phyloP scores from a whole-genome alignment of 2,113 vertebrate species.

The Vombatus ursinus region DNA sequence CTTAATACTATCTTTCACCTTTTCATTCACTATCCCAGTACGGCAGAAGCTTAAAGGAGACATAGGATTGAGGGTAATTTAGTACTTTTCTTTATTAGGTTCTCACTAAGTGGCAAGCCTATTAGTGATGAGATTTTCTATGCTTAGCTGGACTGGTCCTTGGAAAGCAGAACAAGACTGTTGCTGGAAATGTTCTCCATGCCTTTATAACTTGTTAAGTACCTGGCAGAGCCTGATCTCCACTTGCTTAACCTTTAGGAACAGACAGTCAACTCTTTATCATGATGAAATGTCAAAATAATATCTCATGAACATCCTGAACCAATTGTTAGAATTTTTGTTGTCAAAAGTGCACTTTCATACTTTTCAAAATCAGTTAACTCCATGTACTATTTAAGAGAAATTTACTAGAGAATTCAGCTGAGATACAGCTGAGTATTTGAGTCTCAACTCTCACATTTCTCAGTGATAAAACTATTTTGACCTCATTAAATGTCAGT shows the following conservation, averaged over 20 bases:
- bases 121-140: neutral
- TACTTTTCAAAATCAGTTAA: conserved; percentile 50
- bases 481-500: conserved; percentile 31
- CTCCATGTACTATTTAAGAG: neutral
- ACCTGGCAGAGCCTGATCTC: neutral
- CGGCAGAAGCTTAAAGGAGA: neutral
- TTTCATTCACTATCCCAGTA: neutral
- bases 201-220: neutral
- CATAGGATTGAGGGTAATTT: neutral
- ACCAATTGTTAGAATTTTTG: conserved; percentile 59
- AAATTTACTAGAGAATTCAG: neutral
- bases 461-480: conserved; percentile 36
- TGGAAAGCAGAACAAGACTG: neutral
- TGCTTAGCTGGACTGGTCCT: neutral
- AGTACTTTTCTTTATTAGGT: neutral
- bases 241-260: neutral
- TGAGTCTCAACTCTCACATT: neutral
- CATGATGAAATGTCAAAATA: neutral
- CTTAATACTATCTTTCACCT: neutral
- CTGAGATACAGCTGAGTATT: neutral
- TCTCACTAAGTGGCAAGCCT: neutral
- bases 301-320: conserved; percentile 39
- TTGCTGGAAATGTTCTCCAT: neutral
- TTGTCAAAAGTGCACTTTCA: conserved; percentile 56
- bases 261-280: neutral